Percentiles rank a stretch among this genome's conserved stretches.
phyloP scores from a whole-genome alignment of 2,113 vertebrate species.

The Balaeniceps rex region DNA sequence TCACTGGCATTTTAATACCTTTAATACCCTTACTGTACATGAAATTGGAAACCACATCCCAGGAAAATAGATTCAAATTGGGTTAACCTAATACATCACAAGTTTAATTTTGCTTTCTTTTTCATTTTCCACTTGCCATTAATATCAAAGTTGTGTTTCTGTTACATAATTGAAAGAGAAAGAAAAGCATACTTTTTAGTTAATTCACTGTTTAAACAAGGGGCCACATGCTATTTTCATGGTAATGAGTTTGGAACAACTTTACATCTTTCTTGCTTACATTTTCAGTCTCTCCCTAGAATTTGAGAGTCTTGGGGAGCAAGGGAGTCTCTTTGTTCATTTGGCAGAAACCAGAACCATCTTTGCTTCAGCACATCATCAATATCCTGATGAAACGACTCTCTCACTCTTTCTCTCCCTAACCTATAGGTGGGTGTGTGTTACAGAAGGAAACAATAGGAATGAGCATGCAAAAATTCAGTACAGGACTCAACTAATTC shows the following conservation, averaged over 20 bases:
- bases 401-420: not conserved
- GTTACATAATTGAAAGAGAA: not conserved
- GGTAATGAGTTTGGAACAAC: not conserved
- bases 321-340: not conserved
- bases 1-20: not conserved
- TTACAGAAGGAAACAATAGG: constrained; percentile 64
- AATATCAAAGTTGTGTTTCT: not conserved
- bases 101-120: not conserved
- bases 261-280: not conserved
- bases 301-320: not conserved
- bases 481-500: constrained; percentile 45
- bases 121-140: not conserved
- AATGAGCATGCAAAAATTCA: constrained; percentile 69
- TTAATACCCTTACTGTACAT: not conserved
- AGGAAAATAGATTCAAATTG: not conserved
- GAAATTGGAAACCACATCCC: not conserved
- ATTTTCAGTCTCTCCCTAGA: not conserved
- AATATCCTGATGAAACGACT: not conserved
- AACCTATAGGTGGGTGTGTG: constrained; percentile 69
- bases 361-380: not conserved
- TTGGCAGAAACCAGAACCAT: not conserved
- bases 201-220: not conserved
- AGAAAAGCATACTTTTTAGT: not conserved
- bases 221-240: not conserved
- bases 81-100: not conserved